phyloP scores from a whole-genome alignment of 2,888 invertebrate genomes.

The Cosmorhoe ocellata region DNA sequence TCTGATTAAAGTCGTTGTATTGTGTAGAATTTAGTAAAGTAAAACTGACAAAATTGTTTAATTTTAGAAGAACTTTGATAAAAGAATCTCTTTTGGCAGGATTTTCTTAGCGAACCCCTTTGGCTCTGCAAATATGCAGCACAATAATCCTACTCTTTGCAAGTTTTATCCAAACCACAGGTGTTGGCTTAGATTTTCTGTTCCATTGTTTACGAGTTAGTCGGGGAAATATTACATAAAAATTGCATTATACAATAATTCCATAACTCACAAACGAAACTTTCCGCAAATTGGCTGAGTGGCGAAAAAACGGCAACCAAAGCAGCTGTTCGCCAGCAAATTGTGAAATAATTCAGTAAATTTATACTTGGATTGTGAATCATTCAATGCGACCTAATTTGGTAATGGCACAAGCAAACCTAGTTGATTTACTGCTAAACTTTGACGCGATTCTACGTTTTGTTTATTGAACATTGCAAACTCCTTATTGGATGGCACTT shows the following conservation, averaged over 20 bases:
- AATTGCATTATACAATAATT: conserved; percentile 16
- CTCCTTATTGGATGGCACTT: conserved; percentile 31
- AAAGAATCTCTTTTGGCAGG: no score
- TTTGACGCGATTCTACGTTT: conserved; percentile 30
- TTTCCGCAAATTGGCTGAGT: conserved; percentile 17
- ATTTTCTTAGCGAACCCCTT: no score
- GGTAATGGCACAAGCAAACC: conserved; percentile 33
- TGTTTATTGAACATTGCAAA: conserved; percentile 29
- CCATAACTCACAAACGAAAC: conserved; percentile 20
- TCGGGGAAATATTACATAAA: conserved; percentile 6
- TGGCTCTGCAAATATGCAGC: conserved; percentile 9
- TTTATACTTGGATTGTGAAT: conserved; percentile 33
- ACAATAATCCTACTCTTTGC: conserved; percentile 8
- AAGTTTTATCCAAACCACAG: conserved; percentile 12
- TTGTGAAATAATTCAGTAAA: conserved; percentile 37
- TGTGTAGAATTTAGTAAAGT: no score
- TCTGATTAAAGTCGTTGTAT: no score
- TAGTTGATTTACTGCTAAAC: conserved; percentile 35
- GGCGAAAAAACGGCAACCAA: conserved; percentile 18
- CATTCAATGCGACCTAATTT: conserved; percentile 38
- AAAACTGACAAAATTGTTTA: no score
- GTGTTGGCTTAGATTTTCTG: conserved; percentile 9
- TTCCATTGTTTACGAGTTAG: conserved; percentile 12
- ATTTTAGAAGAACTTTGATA: no score
- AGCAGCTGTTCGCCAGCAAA: conserved; percentile 28